These are phyloP conservation scores for Gallinago paraguaiae DNA, from an alignment of 2,113 vertebrate species.

Conservation along the genomic window DNA sequence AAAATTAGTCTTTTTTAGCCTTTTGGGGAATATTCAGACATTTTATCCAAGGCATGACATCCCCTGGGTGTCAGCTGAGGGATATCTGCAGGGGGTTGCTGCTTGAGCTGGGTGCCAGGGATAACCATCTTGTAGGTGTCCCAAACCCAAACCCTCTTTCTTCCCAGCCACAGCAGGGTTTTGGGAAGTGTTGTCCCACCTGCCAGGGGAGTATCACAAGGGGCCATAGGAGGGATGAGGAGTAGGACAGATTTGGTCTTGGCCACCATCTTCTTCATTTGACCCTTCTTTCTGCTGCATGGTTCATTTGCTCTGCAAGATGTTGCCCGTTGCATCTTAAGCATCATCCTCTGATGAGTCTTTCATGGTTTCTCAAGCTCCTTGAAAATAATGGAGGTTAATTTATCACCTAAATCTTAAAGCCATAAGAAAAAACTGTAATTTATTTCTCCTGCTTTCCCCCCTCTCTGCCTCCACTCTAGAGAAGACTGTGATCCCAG, in stretches of 20 bases:
- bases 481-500: neutral
- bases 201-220: neutral
- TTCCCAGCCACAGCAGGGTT: fast-evolving
- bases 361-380: neutral
- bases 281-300: neutral
- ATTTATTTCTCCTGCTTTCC: neutral
- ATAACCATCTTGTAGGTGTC: neutral
- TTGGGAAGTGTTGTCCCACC: neutral
- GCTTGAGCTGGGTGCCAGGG: neutral
- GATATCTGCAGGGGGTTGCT: neutral
- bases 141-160: neutral
- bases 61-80: neutral
- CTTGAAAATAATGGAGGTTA: neutral
- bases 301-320: neutral
- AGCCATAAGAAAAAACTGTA: neutral
- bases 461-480: neutral
- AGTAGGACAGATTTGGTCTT: neutral
- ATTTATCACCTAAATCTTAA: constrained; percentile 48
- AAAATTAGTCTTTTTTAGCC: neutral
- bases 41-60: neutral
- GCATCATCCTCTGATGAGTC: neutral
- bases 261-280: neutral
- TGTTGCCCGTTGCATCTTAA: neutral
- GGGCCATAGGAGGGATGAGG: neutral
- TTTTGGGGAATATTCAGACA: neutral